Evolutionary conservation across 2,888 invertebrate genomes (phyloP).

Genomic region (Xylota segnis): DNA sequence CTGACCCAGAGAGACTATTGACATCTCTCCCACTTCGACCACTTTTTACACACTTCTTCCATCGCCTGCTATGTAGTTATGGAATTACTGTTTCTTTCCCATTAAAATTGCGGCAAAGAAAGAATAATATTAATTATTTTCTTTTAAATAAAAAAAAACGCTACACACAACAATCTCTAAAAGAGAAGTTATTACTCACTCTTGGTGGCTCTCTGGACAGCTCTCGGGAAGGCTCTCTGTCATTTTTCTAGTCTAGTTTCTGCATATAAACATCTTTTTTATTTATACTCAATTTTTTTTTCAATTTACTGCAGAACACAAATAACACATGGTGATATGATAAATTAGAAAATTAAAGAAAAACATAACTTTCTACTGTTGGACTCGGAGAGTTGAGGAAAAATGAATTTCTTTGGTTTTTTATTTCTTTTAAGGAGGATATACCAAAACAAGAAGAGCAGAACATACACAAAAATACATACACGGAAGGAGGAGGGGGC

Average conservation of each 20-base stretch:
- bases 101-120: background rate
- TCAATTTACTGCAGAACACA: constrained; percentile 4
- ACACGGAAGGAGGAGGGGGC: background rate
- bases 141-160: background rate
- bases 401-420: constrained; percentile 5
- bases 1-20: constrained; percentile 13
- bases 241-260: constrained; percentile 42
- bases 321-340: background rate
- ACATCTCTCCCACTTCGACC: background rate
- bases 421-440: background rate
- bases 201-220: background rate
- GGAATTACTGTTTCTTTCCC: background rate
- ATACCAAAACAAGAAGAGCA: constrained; percentile 5
- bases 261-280: constrained; percentile 47
- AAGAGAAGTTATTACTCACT: constrained; percentile 1
- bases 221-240: background rate
- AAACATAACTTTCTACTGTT: constrained; percentile 26
- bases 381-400: background rate
- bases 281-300: background rate
- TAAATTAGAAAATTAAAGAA: background rate
- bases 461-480: constrained; percentile 4
- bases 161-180: background rate
- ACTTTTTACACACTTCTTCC: background rate
- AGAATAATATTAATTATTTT: background rate
- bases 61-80: background rate